Percentiles rank a stretch among this genome's conserved stretches.
Conservation (phyloP, 2,797 vertebrate genomes). For the Labeo calbasu region DNA sequence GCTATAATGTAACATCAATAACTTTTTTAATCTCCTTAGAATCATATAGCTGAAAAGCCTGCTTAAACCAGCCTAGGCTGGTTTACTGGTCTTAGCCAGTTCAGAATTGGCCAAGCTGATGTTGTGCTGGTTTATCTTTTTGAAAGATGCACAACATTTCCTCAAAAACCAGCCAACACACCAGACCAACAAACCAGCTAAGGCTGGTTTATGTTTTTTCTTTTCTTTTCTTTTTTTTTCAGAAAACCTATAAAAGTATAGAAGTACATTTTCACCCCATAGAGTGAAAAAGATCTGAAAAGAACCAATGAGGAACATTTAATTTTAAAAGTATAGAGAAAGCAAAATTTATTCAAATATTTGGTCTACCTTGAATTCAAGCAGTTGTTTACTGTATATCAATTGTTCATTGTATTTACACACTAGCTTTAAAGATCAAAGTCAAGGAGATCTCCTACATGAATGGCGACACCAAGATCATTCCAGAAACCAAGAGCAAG, state of each 20-base stretch:
- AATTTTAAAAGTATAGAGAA: background rate
- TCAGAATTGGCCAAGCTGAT: background rate
- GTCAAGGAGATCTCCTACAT: slow-evolving; percentile 98
- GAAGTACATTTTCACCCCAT: background rate
- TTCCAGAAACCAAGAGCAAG: slow-evolving; percentile 95
- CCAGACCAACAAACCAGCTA: background rate
- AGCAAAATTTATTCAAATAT: background rate
- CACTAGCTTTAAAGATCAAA: slow-evolving; percentile 95
- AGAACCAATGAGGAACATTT: background rate
- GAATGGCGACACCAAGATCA: slow-evolving; percentile 96
- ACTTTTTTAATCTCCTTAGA: background rate
- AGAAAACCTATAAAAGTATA: background rate
- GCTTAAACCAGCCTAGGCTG: background rate
- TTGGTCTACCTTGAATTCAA: slow-evolving; percentile 30
- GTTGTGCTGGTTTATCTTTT: background rate
- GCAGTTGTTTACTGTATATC: slow-evolving; percentile 21
- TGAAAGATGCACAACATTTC: background rate
- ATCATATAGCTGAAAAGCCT: background rate
- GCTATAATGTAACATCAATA: background rate
- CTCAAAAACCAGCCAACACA: background rate
- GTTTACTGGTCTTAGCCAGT: background rate
- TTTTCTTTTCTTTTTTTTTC: too few species aligned
- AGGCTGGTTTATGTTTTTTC: background rate
- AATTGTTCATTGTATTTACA: slow-evolving; percentile 55
- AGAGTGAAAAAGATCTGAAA: background rate